phyloP scores from a whole-genome alignment of 2,888 invertebrate species.

The Spisula solida region DNA sequence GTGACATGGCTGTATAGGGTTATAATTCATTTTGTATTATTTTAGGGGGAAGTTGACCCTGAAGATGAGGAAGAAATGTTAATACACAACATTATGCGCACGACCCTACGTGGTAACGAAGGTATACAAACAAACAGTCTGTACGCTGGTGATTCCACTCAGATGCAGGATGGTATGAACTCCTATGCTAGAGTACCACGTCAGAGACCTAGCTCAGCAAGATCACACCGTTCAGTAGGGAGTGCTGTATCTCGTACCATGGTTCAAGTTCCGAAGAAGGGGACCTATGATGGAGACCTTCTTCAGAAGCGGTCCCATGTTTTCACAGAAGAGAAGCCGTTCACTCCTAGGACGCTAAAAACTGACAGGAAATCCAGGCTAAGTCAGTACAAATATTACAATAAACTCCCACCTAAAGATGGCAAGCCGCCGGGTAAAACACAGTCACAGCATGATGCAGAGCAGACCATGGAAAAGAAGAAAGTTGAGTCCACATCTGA shows the following conservation, averaged over 20 bases:
- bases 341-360: conserved; percentile 86
- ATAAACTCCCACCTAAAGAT: conserved; percentile 78
- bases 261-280: conserved; percentile 67
- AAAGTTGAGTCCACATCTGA: conserved; percentile 40
- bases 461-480: conserved; percentile 43
- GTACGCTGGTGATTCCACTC: conserved; percentile 29
- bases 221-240: conserved; percentile 73
- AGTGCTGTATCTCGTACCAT: conserved; percentile 72
- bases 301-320: conserved; percentile 82
- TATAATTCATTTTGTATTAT: conserved; percentile 11
- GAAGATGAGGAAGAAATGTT: conserved; percentile 82
- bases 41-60: conserved; percentile 75
- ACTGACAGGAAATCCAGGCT: conserved; percentile 83
- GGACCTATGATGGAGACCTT: conserved; percentile 82
- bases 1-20: too few species aligned
- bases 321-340: conserved; percentile 86
- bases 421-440: conserved; percentile 34
- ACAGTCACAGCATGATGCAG: conserved; percentile 48
- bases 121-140: conserved; percentile 39
- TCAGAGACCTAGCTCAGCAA: conserved; percentile 73
- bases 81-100: conserved; percentile 81
- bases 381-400: conserved; percentile 85
- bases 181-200: conserved; percentile 34
- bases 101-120: conserved; percentile 72
- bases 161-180: conserved; percentile 37